A percentile compares a stretch with the other conserved stretches of the same genome.
Conservation (phyloP, 2,888 invertebrate species). For the Tetheella fluctuosa region DNA sequence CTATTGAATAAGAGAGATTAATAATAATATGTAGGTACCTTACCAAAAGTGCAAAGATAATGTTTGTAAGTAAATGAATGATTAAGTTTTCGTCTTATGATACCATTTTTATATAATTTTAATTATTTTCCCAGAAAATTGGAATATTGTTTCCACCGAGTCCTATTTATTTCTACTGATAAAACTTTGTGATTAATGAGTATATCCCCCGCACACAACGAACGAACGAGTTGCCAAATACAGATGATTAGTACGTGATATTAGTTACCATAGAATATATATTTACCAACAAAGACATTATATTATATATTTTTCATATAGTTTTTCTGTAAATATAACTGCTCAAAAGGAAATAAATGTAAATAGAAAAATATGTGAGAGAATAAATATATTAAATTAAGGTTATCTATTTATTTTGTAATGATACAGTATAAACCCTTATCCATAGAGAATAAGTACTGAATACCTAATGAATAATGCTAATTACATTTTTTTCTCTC, state of each 20-base stretch:
- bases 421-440: too few species aligned
- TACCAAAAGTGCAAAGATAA: constrained; percentile 5
- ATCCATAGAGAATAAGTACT: too few species aligned
- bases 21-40: neutral
- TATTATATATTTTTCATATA: constrained; percentile 51
- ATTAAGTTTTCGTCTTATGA: constrained; percentile 65
- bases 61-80: neutral
- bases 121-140: constrained; percentile 40
- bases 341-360: constrained; percentile 68
- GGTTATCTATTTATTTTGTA: too few species aligned
- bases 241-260: constrained; percentile 71
- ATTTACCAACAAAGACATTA: constrained; percentile 45
- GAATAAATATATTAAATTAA: constrained; percentile 58
- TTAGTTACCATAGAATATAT: constrained; percentile 76
- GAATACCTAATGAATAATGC: too few species aligned
- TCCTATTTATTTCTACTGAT: constrained; percentile 62
- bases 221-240: constrained; percentile 52
- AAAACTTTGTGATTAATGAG: constrained; percentile 36
- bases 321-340: constrained; percentile 70
- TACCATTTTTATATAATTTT: constrained; percentile 44
- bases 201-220: constrained; percentile 14
- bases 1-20: neutral
- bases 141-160: constrained; percentile 61
- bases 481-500: too few species aligned
- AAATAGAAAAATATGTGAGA: constrained; percentile 72